Evolutionary conservation across 2,113 vertebrate species (phyloP).

Genomic region (Colaptes auratus): DNA sequence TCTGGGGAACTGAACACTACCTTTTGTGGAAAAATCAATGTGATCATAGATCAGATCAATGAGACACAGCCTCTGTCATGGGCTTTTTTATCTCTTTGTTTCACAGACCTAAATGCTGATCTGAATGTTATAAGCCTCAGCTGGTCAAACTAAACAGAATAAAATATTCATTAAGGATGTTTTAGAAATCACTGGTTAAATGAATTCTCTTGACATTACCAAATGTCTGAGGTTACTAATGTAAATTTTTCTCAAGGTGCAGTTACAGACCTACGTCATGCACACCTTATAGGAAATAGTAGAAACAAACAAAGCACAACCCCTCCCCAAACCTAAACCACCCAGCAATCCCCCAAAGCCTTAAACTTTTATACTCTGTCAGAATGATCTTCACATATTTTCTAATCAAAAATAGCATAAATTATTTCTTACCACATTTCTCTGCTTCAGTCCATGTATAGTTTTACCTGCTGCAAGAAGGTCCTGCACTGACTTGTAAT

Average conservation of each 20-base stretch:
- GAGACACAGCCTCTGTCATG: background rate
- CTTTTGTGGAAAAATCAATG: background rate
- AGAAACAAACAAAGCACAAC: background rate
- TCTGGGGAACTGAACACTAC: background rate
- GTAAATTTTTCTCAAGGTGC: background rate
- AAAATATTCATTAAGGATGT: background rate
- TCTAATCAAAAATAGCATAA: background rate
- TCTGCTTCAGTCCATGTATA: background rate
- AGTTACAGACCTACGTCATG: background rate
- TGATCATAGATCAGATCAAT: background rate
- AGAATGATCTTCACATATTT: background rate
- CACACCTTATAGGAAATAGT: accelerated
- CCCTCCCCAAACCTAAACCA: background rate
- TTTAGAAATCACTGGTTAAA: background rate
- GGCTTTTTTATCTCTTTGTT: constrained; percentile 5
- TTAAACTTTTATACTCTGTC: background rate
- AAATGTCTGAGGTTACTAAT: background rate
- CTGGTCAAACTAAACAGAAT: background rate
- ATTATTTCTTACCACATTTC: background rate
- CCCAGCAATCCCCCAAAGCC: accelerated
- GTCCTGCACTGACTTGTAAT: background rate
- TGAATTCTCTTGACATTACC: background rate
- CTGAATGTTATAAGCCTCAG: background rate
- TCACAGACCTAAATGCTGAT: background rate
- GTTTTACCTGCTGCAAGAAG: background rate